phyloP scores from a whole-genome alignment of 2,113 vertebrate species.

The Cranoglanis bouderius region DNA sequence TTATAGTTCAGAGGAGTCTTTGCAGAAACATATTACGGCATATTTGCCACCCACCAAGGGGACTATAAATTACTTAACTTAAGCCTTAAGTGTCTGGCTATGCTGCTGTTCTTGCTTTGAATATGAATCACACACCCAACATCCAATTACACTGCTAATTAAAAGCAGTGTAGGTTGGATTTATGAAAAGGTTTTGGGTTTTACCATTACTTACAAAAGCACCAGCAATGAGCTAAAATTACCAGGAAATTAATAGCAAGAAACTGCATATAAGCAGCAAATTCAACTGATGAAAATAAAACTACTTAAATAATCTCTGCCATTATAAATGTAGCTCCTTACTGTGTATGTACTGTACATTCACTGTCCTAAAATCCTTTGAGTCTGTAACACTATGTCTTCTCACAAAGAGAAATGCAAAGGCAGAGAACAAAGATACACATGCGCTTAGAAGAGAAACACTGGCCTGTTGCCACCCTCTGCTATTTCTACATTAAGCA shows the following conservation, averaged over 20 bases:
- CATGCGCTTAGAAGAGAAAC: background rate
- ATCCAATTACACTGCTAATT: conserved; percentile 50
- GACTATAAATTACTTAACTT: conserved; percentile 41
- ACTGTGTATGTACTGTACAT: conserved; percentile 15
- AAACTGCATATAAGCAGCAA: background rate
- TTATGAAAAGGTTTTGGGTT: conserved; percentile 10
- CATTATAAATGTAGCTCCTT: background rate
- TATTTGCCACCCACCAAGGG: conserved; percentile 45
- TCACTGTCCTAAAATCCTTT: background rate
- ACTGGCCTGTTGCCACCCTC: background rate
- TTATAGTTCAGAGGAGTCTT: conserved; percentile 29
- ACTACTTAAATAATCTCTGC: conserved; percentile 10
- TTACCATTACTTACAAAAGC: conserved; percentile 35
- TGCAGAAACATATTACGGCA: conserved; percentile 30
- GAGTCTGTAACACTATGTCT: background rate
- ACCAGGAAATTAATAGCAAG: conserved; percentile 25
- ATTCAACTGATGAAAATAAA: conserved; percentile 7
- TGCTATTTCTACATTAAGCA: conserved; percentile 10
- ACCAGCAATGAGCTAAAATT: conserved; percentile 22
- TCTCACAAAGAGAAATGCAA: background rate
- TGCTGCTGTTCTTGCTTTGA: conserved; percentile 29
- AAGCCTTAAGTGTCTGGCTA: conserved; percentile 8
- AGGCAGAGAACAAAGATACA: background rate
- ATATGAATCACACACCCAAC: conserved; percentile 38
- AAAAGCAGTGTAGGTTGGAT: conserved; percentile 34